These are phyloP conservation scores for Meganola albula DNA, from an alignment of 2,888 invertebrate genomes.

Conservation along the genomic window DNA sequence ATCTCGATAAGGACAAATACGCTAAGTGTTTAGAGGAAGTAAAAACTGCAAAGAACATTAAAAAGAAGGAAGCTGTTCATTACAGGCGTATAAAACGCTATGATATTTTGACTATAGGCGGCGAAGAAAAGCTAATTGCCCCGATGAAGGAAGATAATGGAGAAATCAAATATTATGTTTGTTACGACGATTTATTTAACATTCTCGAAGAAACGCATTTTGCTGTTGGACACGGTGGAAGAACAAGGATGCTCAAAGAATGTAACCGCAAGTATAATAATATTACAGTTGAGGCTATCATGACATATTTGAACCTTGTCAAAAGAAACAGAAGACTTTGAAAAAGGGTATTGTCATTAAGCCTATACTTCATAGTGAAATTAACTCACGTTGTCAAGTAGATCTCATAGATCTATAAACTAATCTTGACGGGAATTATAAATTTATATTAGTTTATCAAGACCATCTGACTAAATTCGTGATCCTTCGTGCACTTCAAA, in stretches of 20 bases:
- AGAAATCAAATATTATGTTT: constrained; percentile 2
- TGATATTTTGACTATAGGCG: constrained; percentile 13
- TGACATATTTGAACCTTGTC: too few species aligned
- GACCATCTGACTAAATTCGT: constrained; percentile 51
- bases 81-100: constrained; percentile 24
- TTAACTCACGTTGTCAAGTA: constrained; percentile 40
- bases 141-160: constrained; percentile 1
- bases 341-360: constrained; percentile 33
- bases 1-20: too few species aligned
- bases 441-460: constrained; percentile 46
- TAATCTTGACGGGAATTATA: constrained; percentile 33
- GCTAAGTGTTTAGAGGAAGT: too few species aligned
- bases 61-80: too few species aligned
- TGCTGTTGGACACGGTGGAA: constrained; percentile 33
- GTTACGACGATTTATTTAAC: constrained; percentile 5
- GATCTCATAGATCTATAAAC: constrained; percentile 45
- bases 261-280: too few species aligned
- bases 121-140: constrained; percentile 6
- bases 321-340: constrained; percentile 22
- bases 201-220: constrained; percentile 29
- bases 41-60: too few species aligned
- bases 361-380: constrained; percentile 25
- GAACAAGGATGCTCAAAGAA: constrained; percentile 29
- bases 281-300: too few species aligned
- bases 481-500: constrained; percentile 35